Evolutionary conservation across 2,797 vertebrate species (phyloP), one percentile per base, ranked within the genome.

Genomic region (Muscicapa comitata): DNA sequence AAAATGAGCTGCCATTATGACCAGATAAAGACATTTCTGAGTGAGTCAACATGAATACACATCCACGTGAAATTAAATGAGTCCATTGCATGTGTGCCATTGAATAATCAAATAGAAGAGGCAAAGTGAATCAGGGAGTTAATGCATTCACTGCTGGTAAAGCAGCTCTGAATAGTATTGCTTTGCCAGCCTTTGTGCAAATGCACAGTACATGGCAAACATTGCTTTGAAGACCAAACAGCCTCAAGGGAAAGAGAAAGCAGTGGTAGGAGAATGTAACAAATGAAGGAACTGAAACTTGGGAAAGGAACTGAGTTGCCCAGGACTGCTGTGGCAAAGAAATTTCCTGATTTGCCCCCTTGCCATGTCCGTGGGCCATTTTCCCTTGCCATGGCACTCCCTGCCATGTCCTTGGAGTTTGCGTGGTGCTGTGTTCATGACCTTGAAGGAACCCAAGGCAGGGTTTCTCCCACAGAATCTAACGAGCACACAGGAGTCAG

Each of bases 1-100:
- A 91, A 90, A 94, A 93, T 73, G 51, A 92, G 74, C 70, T 86
- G 71, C 77, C 51, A 59, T 88, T 93, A 68, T 66, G 78, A 83
- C 40, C 80, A 88, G 75, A 86, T 74, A 47, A 90, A 90, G 72
- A 66, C 21, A 35, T 89, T 86, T 89, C 76, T 92, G 76, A 80
- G 65, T 71, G 31, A 92, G 58, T 73, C 80, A 85, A 93, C 68
- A 53, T 63, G 90, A 94, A 89, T 86, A 54, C 67, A 70, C 16
- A 63, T 73, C 71, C 62, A 78, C 40, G 23, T 65, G 70, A 85
- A 86, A 86, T 90, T 79, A 88, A 94, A 91, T 79, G 4, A 94
- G 37, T 87, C 71, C 47, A 31, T 68, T 91, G 55, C 50, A n/a
- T 47, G 29, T 71, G 48, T 72, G 82, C 42, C 37, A 53, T 73